Base-by-base conservation (phyloP, 2,888 invertebrate species). In the Globia sparganii region DNA sequence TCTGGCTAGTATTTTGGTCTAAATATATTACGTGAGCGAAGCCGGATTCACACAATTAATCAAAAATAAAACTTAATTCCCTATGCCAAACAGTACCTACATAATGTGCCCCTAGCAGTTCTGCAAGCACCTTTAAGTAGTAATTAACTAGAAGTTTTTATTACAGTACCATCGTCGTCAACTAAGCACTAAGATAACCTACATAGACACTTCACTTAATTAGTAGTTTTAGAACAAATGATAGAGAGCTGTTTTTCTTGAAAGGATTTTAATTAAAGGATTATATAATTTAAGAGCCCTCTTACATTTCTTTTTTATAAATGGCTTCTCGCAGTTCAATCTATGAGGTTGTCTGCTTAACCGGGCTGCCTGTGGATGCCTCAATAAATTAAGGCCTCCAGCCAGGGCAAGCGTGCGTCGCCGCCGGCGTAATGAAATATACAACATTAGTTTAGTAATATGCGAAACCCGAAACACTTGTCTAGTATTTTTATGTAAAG, bases 131-230 rank as follows among this genome's bases (percentile, higher is more conserved):
- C 21, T 28, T 77, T 56, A 72, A 21, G 18, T 59, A 49, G 65
- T 43, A 76, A 66, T 76, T 82, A 53, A 25, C 21, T 53, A 37
- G 21, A 76, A 82, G 34, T 61, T 82, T 76, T 77, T 46, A 78
- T 53, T 31, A 62, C n/a, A 21, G 43, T 59, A 56, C 31, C 53
- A 62, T 46, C 34, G 49, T n/a, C 40, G 49, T n/a, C 40, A 53
- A 56, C 77, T 53, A 43, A 77, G 53, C 61, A 65, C 53, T 59
- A 5, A 59, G 43, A 34, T 53, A 53, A 34, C 43, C 43, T 61
- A 61, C 15, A 53, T 61, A 56, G 53, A 46, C 59, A 56, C 64
- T 81, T 66, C 59, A 46, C 37, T 28, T 66, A 46, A 77, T 61
- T 34, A 82, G n/a, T 61, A 61, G 53, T 77, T 78, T 59, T 53